phyloP scores from a whole-genome alignment of 1,140 invertebrate genomes.

The Coptotermes formosanus region DNA sequence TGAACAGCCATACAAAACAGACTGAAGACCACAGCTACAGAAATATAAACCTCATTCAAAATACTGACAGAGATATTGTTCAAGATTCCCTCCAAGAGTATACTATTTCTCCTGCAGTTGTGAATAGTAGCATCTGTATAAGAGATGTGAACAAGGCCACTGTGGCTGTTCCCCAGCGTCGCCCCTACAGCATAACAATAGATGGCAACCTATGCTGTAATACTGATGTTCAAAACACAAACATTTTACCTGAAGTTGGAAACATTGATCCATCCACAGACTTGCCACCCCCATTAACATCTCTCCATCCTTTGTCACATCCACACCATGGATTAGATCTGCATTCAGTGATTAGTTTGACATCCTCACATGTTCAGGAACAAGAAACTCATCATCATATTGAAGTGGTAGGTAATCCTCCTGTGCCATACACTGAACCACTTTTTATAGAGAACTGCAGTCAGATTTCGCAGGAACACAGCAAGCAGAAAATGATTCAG shows the following conservation, averaged over 20 bases:
- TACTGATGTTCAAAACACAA: neutral
- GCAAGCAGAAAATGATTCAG: neutral
- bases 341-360: neutral
- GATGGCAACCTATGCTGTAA: slow-evolving; percentile 28
- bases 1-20: neutral
- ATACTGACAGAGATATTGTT: neutral
- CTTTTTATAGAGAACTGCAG: neutral
- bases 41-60: neutral
- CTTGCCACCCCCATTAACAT: neutral
- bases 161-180: neutral
- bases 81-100: neutral
- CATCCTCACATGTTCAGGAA: neutral
- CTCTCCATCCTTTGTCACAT: neutral
- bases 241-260: neutral
- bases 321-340: neutral
- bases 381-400: neutral
- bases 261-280: slow-evolving; percentile 14
- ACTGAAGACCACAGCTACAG: neutral
- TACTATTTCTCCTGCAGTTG: neutral
- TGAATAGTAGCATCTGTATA: neutral
- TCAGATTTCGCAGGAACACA: neutral
- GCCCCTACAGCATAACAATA: slow-evolving; percentile 25
- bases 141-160: neutral
- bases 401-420: neutral
- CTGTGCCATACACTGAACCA: neutral